phyloP scores from a whole-genome alignment of 2,113 vertebrate species.

The Rhadina sibilatrix region DNA sequence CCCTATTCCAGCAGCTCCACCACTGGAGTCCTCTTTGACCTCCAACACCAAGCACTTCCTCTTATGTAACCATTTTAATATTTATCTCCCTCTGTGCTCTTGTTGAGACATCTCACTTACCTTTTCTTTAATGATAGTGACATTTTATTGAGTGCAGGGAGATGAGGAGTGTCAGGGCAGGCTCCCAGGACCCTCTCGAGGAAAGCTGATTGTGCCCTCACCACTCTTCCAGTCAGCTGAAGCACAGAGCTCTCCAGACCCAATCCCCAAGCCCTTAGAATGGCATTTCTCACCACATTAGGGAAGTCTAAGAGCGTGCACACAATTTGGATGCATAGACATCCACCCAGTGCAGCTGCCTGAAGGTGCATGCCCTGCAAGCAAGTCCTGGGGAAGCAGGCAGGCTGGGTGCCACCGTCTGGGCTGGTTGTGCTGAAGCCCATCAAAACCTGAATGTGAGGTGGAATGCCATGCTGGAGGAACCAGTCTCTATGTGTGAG shows the following conservation, averaged over 20 bases:
- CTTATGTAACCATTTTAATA: neutral
- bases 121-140: neutral
- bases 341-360: neutral
- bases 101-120: neutral
- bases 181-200: neutral
- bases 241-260: neutral
- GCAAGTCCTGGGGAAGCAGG: neutral
- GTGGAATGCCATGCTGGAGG: neutral
- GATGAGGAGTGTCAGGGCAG: neutral
- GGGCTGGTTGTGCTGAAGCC: too few relatives aligned
- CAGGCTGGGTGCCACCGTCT: neutral
- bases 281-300: neutral
- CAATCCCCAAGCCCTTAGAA: neutral
- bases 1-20: neutral
- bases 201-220: neutral
- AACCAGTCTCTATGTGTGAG: neutral
- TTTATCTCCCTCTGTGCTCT: neutral
- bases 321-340: neutral
- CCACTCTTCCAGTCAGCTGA: neutral
- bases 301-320: neutral
- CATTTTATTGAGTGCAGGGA: neutral
- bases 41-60: neutral
- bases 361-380: neutral
- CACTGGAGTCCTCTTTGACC: neutral
- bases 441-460: neutral